Percentiles rank a stretch among this genome's conserved stretches.
Evolutionary conservation across 2,797 vertebrate genomes (phyloP).

Genomic region (Sebastolobus altivelis): DNA sequence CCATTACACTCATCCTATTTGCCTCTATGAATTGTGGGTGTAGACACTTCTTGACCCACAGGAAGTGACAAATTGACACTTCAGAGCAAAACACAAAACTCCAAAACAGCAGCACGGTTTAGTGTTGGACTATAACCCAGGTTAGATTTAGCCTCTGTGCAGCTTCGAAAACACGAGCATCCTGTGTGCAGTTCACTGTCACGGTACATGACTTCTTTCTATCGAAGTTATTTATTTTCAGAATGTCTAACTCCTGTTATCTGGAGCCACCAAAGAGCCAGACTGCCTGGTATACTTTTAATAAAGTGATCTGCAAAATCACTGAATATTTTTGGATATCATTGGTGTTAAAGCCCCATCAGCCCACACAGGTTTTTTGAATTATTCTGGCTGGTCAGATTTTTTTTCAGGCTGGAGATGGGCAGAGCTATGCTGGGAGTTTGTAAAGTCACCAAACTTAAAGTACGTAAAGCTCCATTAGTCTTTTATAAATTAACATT

Average conservation of each 20-base stretch:
- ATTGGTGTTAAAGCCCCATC: conserved; percentile 19
- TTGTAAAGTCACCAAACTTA: too few species aligned
- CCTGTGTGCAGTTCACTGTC: not conserved
- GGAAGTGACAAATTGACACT: conserved; percentile 39
- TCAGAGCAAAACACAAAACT: conserved; percentile 31
- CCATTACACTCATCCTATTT: conserved; percentile 36
- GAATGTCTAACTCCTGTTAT: conserved; percentile 37
- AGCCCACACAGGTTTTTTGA: too few species aligned
- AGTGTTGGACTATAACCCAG: not conserved
- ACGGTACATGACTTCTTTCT: not conserved
- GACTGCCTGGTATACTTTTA: conserved; percentile 28
- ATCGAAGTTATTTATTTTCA: conserved; percentile 40
- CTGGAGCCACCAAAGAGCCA: conserved; percentile 29
- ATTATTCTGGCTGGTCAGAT: too few species aligned
- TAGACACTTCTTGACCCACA: conserved; percentile 40
- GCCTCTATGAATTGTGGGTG: conserved; percentile 34
- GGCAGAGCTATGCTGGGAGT: too few species aligned
- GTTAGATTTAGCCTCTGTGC: not conserved
- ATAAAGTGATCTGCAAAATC: conserved; percentile 48
- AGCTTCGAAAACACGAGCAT: not conserved
- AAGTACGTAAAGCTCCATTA: too few species aligned
- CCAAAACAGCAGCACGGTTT: not conserved
- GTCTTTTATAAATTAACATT: too few species aligned
- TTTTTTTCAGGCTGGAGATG: too few species aligned
- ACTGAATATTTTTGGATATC: conserved; percentile 12